Evolutionary conservation across 2,113 vertebrate species (phyloP).

Genomic region (Thamnaconus septentrionalis): DNA sequence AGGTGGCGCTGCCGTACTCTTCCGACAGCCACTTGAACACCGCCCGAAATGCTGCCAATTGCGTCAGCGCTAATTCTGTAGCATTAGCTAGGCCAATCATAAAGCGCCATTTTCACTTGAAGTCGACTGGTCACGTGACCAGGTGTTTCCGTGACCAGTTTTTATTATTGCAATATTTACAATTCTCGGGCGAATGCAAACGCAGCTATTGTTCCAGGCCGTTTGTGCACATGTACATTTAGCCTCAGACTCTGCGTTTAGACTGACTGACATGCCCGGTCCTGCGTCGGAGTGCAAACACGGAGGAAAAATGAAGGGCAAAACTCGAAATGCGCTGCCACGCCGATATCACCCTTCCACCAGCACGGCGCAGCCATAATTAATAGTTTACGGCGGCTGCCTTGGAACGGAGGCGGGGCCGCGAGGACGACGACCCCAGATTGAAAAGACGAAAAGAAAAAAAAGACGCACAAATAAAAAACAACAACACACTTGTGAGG

Average conservation of each 20-base stretch:
- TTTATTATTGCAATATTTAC: too few relatives aligned
- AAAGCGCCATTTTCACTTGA: too few relatives aligned
- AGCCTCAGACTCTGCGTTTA: slow-evolving; percentile 51
- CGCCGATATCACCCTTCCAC: slow-evolving; percentile 50
- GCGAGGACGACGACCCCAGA: slow-evolving; percentile 77
- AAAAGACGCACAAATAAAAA: too few relatives aligned
- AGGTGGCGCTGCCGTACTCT: too few relatives aligned
- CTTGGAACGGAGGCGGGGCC: slow-evolving; percentile 75
- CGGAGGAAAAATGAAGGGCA: slow-evolving; percentile 65
- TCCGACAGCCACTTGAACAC: too few relatives aligned
- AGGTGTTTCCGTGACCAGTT: too few relatives aligned
- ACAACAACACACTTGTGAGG: slow-evolving; percentile 67
- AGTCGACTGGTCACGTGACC: too few relatives aligned
- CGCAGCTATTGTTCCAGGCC: neutral
- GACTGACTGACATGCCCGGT: slow-evolving; percentile 71
- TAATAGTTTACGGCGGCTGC: slow-evolving; percentile 78
- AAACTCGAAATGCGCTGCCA: slow-evolving; percentile 75
- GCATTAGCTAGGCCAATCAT: too few relatives aligned
- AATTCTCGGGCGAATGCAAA: slow-evolving; percentile 5
- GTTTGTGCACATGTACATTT: slow-evolving; percentile 35
- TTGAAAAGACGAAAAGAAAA: slow-evolving; percentile 58
- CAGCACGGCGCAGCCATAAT: slow-evolving; percentile 80
- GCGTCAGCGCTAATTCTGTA: too few relatives aligned
- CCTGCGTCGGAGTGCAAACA: slow-evolving; percentile 73
- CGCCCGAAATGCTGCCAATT: too few relatives aligned